Evolutionary conservation across 2,113 vertebrate genomes (phyloP), one percentile per base, ranked within the genome.

Genomic region (Pyrgilauda ruficollis): DNA sequence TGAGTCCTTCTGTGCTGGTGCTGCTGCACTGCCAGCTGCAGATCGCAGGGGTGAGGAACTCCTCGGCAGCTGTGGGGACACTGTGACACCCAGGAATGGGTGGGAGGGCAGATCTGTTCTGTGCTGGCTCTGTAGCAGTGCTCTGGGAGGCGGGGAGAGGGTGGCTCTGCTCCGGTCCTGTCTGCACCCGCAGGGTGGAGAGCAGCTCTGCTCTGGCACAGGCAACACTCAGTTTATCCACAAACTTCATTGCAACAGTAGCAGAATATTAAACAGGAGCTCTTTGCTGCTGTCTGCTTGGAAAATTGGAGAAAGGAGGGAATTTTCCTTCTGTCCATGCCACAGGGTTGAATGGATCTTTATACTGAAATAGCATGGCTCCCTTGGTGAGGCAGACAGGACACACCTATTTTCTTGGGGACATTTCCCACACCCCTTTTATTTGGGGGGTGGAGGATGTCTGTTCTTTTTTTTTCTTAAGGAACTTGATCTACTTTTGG

Each of bases 231-330:
- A 18, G 62, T 96, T 91, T 91, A 86, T 77, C 82, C 96, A 94
- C 68, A 94, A 63, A 91, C 93, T 93, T 96, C 79, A 87, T 6
- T 93, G 92, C 85, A 84, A 85, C 89, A 77, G 79, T 52, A 90
- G 66, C 87, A 90, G 93, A 96, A 96, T 97, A 89, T 91, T 96
- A 96, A 97, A 94, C 75, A 94, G 90, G 31, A 74, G 62, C 73
- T 58, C 68, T 94, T 83, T 89, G 63, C 81, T 74, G 86, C 64
- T 84, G 81, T 93, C 86, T 96, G 79, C 66, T 87, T 78, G 88
- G 78, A 96, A 96, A 92, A 72, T 95, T 93, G 78, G 87, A 94
- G 62, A 83, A 90, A 87, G 79, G 58, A 90, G 58, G 76, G 74
- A 89, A 77, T 86, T 94, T 95, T 59, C 80, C 84, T 84, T 63